Percentiles rank a stretch among this genome's conserved stretches.
Conservation (phyloP, 2,888 invertebrate genomes). For the Hypselothyrea guttata region DNA sequence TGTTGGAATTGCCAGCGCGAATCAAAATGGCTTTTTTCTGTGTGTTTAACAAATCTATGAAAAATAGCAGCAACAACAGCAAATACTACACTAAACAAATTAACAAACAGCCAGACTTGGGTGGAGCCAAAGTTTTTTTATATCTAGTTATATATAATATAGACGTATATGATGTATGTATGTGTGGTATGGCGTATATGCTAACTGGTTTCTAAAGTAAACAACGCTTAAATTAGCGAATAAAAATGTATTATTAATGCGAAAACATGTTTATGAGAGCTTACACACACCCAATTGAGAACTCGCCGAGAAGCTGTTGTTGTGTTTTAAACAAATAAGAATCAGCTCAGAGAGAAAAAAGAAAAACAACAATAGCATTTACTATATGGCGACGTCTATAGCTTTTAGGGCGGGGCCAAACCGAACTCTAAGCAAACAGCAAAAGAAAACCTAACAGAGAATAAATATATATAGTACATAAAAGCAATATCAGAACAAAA, state of each 20-base stretch:
- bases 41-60: conserved; percentile 35
- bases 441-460: conserved; percentile 19
- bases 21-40: conserved; percentile 24
- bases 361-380: conserved; percentile 30
- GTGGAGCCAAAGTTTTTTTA: conserved; percentile 46
- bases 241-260: conserved; percentile 79
- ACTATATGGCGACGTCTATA: conserved; percentile 52
- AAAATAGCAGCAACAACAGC: conserved; percentile 29
- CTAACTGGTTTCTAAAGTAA: conserved; percentile 75
- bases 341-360: conserved; percentile 29
- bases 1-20: conserved; percentile 21
- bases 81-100: conserved; percentile 45
- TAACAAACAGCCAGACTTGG: conserved; percentile 44
- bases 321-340: conserved; percentile 39
- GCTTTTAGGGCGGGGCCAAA: conserved; percentile 70
- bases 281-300: conserved; percentile 33
- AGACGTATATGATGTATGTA: conserved; percentile 3
- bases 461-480: conserved; percentile 23
- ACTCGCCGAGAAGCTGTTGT: conserved; percentile 31
- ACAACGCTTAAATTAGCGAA: conserved; percentile 77
- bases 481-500: conserved; percentile 20
- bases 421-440: conserved; percentile 24
- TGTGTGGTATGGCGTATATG: conserved; percentile 37
- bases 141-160: conserved; percentile 13
- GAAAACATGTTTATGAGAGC: conserved; percentile 73